These are phyloP conservation scores for Eremophila alpestris DNA, from an alignment of 2,797 vertebrate species.

Conservation along the genomic window DNA sequence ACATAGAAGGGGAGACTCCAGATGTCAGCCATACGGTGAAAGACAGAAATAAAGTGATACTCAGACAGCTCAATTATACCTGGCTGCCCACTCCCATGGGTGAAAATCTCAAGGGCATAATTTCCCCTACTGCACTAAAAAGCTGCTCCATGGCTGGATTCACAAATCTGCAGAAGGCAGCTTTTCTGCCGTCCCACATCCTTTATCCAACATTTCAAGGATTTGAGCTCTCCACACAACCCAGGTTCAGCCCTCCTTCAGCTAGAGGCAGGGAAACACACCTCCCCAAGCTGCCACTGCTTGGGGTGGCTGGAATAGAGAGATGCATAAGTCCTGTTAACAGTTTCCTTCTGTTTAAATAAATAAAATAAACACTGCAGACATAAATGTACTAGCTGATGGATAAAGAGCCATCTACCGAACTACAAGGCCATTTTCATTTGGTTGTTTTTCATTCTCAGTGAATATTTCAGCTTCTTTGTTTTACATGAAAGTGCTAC, in stretches of 20 bases:
- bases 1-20: neutral
- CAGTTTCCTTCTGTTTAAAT: neutral
- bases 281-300: neutral
- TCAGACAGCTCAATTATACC: conserved; percentile 38
- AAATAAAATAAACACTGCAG: neutral
- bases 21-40: conserved; percentile 31
- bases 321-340: neutral
- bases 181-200: neutral
- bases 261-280: neutral
- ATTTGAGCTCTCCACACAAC: neutral
- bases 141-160: neutral
- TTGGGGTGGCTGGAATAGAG: neutral
- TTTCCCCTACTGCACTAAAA: neutral
- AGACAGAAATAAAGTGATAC: conserved; percentile 33
- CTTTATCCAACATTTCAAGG: neutral
- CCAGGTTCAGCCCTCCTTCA: neutral
- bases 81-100: neutral
- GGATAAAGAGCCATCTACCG: neutral
- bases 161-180: neutral
- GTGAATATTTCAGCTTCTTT: neutral
- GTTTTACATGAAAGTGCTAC: neutral
- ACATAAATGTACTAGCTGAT: neutral
- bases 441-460: neutral
- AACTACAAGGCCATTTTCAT: neutral
- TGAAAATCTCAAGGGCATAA: conserved; percentile 19